Evolutionary conservation across 2,797 vertebrate genomes (phyloP).

Genomic region (Decapterus maruadsi): DNA sequence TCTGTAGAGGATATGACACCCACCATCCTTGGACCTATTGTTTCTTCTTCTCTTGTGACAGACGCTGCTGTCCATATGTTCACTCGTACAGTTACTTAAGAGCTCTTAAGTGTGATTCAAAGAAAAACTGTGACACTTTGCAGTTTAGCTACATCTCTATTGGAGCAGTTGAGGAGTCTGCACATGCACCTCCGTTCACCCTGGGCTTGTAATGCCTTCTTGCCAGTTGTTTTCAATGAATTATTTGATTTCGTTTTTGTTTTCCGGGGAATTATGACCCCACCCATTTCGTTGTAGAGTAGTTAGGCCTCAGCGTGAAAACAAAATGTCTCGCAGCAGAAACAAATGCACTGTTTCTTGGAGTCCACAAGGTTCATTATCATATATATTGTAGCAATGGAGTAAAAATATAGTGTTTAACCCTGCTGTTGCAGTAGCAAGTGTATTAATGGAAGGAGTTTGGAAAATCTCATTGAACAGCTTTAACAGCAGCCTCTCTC

Average conservation of each 20-base stretch:
- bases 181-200: background rate
- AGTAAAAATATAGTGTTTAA: conserved; percentile 11
- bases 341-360: conserved; percentile 4
- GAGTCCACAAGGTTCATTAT: conserved; percentile 11
- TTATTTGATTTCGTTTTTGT: background rate
- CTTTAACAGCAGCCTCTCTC: background rate
- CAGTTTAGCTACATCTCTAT: conserved; percentile 10
- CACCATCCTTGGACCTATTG: background rate
- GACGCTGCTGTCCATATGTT: conserved; percentile 31
- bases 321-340: conserved; percentile 12
- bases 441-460: conserved; percentile 10
- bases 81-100: conserved; percentile 11
- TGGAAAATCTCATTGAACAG: conserved; percentile 2
- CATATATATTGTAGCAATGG: conserved; percentile 1
- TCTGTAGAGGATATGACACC: conserved; percentile 12
- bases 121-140: conserved; percentile 9
- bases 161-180: conserved; percentile 1
- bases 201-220: background rate
- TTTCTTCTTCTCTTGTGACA: conserved; percentile 29
- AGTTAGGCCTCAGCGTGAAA: conserved; percentile 8
- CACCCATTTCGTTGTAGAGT: background rate
- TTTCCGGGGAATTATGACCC: conserved; percentile 1
- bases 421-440: conserved; percentile 4
- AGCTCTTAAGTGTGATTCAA: conserved; percentile 12
- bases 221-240: background rate